Evolutionary conservation across 2,888 invertebrate genomes (phyloP).

Genomic region (Caenorhabditis sulstoni): DNA sequence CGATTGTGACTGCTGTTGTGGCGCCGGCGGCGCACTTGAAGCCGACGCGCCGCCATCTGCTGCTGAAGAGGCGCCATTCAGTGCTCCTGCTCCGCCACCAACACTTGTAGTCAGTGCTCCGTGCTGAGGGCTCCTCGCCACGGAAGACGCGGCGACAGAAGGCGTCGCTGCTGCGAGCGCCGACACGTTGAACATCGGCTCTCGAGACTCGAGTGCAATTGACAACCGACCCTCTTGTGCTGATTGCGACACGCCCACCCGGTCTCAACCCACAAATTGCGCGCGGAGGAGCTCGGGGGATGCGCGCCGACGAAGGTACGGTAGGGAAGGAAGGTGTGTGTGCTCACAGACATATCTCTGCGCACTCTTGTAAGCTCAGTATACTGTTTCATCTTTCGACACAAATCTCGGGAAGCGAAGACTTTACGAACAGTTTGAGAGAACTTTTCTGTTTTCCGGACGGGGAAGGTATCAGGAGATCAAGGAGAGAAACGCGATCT

Average conservation of each 20-base stretch:
- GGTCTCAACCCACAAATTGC: constrained; percentile 38
- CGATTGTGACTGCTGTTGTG: constrained; percentile 51
- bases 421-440: background rate
- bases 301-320: constrained; percentile 30
- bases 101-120: constrained; percentile 31
- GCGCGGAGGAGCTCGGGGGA: constrained; percentile 34
- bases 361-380: constrained; percentile 53
- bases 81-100: constrained; percentile 24
- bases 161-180: constrained; percentile 64
- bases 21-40: constrained; percentile 50
- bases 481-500: background rate
- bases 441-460: background rate
- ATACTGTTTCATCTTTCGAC: constrained; percentile 49
- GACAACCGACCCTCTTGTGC: constrained; percentile 63
- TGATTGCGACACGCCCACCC: constrained; percentile 49
- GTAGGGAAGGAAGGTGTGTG: constrained; percentile 44
- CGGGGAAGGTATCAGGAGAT: background rate
- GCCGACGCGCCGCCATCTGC: constrained; percentile 38
- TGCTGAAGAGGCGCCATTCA: constrained; percentile 30
- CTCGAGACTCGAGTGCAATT: constrained; percentile 68
- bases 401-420: constrained; percentile 38
- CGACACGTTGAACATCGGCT: constrained; percentile 71
- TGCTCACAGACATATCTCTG: constrained; percentile 43
- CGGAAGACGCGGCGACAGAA: constrained; percentile 37
- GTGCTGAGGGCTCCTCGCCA: constrained; percentile 25